Evolutionary conservation across 35 echinoderm and acorn worm species (phyloP).

Genomic region (Acanthaster planci): DNA sequence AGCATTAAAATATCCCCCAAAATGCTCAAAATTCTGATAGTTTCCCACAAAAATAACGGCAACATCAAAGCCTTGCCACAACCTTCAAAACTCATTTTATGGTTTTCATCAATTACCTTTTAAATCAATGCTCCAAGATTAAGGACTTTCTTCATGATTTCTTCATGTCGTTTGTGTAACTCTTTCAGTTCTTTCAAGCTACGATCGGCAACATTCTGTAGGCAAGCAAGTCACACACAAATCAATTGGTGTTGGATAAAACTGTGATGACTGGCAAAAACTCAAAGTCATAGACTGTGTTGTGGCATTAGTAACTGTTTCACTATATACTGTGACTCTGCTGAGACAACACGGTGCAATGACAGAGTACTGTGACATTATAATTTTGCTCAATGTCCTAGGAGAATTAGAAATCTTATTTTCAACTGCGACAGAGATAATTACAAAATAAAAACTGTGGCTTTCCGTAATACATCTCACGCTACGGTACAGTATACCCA

Average conservation of each 20-base stretch:
- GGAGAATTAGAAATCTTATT: not conserved
- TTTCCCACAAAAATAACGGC: too few species aligned
- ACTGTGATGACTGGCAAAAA: not conserved
- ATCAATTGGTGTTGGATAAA: not conserved
- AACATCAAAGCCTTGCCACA: too few species aligned
- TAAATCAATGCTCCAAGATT: conserved; percentile 50
- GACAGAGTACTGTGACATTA: too few species aligned
- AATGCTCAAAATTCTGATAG: too few species aligned
- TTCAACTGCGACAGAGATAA: not conserved
- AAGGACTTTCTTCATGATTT: conserved; percentile 27
- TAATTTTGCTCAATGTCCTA: not conserved
- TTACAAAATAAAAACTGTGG: not conserved
- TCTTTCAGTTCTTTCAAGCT: conserved; percentile 54
- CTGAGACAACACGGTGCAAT: too few species aligned
- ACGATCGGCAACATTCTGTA: conserved; percentile 44
- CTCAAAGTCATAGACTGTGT: not conserved
- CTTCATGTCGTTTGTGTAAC: conserved; percentile 35
- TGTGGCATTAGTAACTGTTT: not conserved
- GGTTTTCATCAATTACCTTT: not conserved
- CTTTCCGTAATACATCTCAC: not conserved
- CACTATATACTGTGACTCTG: too few species aligned
- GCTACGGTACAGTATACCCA: conserved; percentile 1
- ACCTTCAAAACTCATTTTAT: not conserved
- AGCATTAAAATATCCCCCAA: too few species aligned
- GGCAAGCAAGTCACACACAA: too few species aligned